Percentiles rank a stretch among this genome's conserved stretches.
These are phyloP conservation scores for Hoplodrina ambigua DNA, from an alignment of 2,888 invertebrate species.

Conservation along the genomic window DNA sequence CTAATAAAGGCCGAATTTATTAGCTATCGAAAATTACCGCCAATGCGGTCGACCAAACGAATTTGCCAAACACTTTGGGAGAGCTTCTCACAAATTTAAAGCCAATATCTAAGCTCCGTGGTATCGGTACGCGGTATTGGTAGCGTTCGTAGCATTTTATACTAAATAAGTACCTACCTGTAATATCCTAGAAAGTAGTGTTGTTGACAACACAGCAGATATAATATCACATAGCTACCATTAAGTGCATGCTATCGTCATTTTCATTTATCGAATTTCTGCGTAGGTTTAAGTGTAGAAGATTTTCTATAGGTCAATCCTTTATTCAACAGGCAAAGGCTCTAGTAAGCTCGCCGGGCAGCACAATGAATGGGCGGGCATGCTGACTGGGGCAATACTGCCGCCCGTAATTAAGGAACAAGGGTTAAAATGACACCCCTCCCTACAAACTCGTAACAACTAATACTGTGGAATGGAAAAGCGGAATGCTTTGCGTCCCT, in stretches of 20 bases:
- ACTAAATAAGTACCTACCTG: neutral
- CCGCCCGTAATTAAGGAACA: slow-evolving; percentile 34
- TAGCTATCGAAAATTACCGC: slow-evolving; percentile 23
- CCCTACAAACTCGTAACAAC: slow-evolving; percentile 11
- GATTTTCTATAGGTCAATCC: slow-evolving; percentile 23
- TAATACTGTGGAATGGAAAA: slow-evolving; percentile 26
- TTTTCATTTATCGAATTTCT: slow-evolving; percentile 21
- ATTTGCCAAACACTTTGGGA: slow-evolving; percentile 32
- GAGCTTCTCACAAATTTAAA: slow-evolving; percentile 23
- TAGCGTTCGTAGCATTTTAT: neutral
- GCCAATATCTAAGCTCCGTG: neutral
- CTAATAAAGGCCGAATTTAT: slow-evolving; percentile 21
- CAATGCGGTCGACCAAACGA: slow-evolving; percentile 29
- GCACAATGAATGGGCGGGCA: neutral
- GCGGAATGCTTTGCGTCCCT: slow-evolving; percentile 17
- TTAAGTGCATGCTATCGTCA: slow-evolving; percentile 20
- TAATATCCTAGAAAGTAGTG: slow-evolving; percentile 8
- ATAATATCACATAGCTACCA: no score
- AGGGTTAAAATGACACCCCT: slow-evolving; percentile 25
- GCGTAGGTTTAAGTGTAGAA: slow-evolving; percentile 6
- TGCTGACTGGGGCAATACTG: slow-evolving; percentile 23
- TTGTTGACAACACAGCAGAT: neutral
- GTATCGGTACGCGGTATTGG: neutral
- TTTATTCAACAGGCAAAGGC: slow-evolving; percentile 2
- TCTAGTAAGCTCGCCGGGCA: slow-evolving; percentile 2